Evolutionary conservation across 2,113 vertebrate genomes (phyloP).

Genomic region (Riparia riparia): DNA sequence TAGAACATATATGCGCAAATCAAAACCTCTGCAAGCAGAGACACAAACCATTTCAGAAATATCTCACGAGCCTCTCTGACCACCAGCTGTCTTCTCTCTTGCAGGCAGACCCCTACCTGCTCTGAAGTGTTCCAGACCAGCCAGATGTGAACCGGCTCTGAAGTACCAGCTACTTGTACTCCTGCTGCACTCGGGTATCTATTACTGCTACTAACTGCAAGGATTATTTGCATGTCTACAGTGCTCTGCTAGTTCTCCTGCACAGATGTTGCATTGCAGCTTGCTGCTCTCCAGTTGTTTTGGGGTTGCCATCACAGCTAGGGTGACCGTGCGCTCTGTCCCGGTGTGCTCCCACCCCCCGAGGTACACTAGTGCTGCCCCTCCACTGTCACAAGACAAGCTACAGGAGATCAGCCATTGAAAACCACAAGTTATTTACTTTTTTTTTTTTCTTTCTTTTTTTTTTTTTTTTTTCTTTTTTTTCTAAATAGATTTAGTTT

Average conservation of each 20-base stretch:
- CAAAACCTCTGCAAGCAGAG: neutral
- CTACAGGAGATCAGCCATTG: neutral
- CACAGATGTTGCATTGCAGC: neutral
- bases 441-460: neutral
- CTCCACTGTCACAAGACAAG: neutral
- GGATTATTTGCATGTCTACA: neutral
- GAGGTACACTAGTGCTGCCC: neutral
- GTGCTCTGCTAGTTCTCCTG: neutral
- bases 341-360: neutral
- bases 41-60: neutral
- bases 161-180: neutral
- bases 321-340: neutral
- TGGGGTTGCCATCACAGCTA: neutral
- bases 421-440: neutral
- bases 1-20: accelerated
- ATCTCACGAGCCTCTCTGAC: neutral
- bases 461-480: neutral
- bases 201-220: neutral
- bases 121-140: neutral
- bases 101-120: neutral
- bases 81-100: neutral
- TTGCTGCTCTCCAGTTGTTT: neutral
- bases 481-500: neutral
- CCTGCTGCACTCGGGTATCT: neutral
- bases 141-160: neutral